These are phyloP conservation scores for Rhynchonycteris naso DNA, from an alignment of 2,797 vertebrate species.

Conservation along the genomic window DNA sequence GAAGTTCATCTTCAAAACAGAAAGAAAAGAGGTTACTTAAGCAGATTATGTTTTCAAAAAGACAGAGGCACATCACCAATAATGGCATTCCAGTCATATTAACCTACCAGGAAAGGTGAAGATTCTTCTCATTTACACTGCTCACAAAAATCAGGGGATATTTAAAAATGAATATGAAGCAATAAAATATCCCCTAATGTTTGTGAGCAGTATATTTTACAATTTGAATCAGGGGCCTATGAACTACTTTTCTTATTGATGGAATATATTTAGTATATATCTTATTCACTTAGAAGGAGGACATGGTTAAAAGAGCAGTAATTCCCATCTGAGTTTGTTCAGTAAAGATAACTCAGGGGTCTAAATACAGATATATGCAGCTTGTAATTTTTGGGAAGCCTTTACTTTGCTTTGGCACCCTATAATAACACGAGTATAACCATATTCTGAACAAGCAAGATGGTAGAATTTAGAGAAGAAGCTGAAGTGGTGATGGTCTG, in stretches of 20 bases:
- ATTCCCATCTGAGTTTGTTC: neutral
- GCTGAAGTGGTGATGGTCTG: neutral
- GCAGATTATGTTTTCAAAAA: slow-evolving; percentile 21
- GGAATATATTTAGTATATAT: neutral
- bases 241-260: neutral
- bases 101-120: neutral
- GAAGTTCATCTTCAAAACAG: slow-evolving; percentile 18
- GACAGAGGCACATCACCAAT: neutral
- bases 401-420: neutral
- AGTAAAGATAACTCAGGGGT: neutral
- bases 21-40: neutral
- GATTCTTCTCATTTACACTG: neutral
- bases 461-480: neutral
- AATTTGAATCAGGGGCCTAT: neutral
- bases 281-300: slow-evolving; percentile 3
- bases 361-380: neutral
- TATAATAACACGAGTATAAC: neutral
- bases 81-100: neutral
- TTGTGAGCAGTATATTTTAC: neutral
- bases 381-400: neutral
- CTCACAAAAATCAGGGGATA: no score
- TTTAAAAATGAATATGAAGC: no score
- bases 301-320: neutral
- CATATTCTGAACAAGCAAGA: neutral
- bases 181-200: no score